Conservation (phyloP, 1,140 invertebrate genomes). For the Oreohelix idahoensis region DNA sequence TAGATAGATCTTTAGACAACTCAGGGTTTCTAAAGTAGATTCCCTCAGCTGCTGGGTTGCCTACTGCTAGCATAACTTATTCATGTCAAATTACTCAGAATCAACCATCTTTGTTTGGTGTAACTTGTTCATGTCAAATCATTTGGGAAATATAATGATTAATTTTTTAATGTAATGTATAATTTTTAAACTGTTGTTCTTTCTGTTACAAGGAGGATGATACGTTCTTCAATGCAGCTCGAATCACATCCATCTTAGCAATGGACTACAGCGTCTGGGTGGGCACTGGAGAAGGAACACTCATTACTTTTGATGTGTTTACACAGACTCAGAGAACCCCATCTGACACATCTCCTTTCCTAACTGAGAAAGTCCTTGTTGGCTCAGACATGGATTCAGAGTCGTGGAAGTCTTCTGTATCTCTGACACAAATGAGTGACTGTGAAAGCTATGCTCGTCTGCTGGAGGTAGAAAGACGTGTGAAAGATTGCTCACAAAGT, state of each 20-base stretch:
- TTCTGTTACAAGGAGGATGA: constrained; percentile 66
- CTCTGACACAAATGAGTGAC: neutral
- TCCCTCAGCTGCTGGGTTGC: too few relatives aligned
- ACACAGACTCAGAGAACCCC: constrained; percentile 55
- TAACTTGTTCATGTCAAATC: too few relatives aligned
- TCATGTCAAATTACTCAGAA: too few relatives aligned
- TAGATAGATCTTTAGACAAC: too few relatives aligned
- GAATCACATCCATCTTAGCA: constrained; percentile 73
- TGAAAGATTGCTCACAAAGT: too few relatives aligned
- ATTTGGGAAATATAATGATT: too few relatives aligned
- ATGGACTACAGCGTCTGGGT: constrained; percentile 73
- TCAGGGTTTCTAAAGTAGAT: too few relatives aligned
- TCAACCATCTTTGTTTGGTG: too few relatives aligned
- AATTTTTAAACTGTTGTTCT: neutral
- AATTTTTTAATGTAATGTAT: too few relatives aligned
- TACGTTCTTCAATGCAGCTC: constrained; percentile 68
- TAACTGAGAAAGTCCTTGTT: constrained; percentile 36
- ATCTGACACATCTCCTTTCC: constrained; percentile 61
- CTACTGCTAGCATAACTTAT: too few relatives aligned
- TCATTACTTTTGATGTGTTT: constrained; percentile 73
- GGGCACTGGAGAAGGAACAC: constrained; percentile 76
- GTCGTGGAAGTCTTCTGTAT: constrained; percentile 13
- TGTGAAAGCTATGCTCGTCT: constrained; percentile 41
- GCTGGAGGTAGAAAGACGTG: constrained; percentile 43
- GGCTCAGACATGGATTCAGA: constrained; percentile 1